These are phyloP conservation scores for Chlamydotis undulata DNA, from an alignment of 2,113 vertebrate species.

Conservation along the genomic window DNA sequence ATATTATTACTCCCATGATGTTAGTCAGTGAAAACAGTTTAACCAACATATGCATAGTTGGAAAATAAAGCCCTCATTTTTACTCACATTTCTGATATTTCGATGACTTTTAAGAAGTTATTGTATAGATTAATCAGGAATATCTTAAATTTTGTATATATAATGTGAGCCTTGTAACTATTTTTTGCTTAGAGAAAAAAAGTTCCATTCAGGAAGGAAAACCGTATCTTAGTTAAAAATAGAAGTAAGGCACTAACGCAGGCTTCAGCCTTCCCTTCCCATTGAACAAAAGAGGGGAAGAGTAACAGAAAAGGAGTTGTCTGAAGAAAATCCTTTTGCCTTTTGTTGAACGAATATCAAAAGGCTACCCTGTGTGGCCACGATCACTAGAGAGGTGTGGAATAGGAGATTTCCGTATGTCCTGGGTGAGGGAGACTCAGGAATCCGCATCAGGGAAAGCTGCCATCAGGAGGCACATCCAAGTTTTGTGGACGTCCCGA, in stretches of 20 bases:
- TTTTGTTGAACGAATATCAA: not conserved
- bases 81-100: not conserved
- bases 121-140: not conserved
- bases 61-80: not conserved
- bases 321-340: not conserved
- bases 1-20: not conserved
- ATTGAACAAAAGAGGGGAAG: not conserved
- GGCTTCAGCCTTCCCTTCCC: not conserved
- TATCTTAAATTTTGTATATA: not conserved
- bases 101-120: not conserved
- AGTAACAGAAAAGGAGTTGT: not conserved
- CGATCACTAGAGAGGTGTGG: not conserved
- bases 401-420: not conserved
- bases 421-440: not conserved
- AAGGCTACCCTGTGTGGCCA: not conserved
- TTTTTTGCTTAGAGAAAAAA: not conserved
- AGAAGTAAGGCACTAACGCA: not conserved
- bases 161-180: not conserved
- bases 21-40: not conserved
- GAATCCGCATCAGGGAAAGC: not conserved
- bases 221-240: not conserved
- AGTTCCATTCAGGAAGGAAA: not conserved
- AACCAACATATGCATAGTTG: not conserved
- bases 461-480: not conserved
- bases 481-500: not conserved